Conservation (phyloP, 2,113 vertebrate genomes). For the Pseudorasbora parva region DNA sequence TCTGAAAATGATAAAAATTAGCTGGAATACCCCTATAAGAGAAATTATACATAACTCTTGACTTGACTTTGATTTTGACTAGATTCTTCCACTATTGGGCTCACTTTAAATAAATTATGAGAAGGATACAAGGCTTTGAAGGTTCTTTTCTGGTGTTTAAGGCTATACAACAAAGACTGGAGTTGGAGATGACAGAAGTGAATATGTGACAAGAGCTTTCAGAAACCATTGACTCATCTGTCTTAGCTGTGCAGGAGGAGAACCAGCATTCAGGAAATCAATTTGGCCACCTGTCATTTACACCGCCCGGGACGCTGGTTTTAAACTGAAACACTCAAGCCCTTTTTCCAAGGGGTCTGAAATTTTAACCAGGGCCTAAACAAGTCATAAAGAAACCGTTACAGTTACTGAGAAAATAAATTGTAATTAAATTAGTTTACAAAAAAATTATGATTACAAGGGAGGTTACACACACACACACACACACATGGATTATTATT, state of each 20-base stretch:
- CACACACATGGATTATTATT: too few relatives aligned
- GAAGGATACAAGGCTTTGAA: neutral
- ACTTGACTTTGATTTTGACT: neutral
- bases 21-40: too few relatives aligned
- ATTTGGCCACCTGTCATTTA: slow-evolving; percentile 57
- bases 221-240: slow-evolving; percentile 27
- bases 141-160: neutral
- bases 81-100: slow-evolving; percentile 6
- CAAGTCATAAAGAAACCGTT: neutral
- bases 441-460: too few relatives aligned
- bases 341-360: neutral
- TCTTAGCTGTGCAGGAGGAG: slow-evolving; percentile 39
- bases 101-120: slow-evolving; percentile 32
- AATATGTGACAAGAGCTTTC: slow-evolving; percentile 41
- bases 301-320: neutral
- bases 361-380: neutral
- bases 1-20: too few relatives aligned
- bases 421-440: too few relatives aligned
- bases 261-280: slow-evolving; percentile 44
- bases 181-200: slow-evolving; percentile 54
- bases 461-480: too few relatives aligned
- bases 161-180: slow-evolving; percentile 25
- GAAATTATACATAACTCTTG: slow-evolving; percentile 24
- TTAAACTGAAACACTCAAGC: neutral
- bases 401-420: too few relatives aligned